These are phyloP conservation scores for Spicauda simplicius DNA, from an alignment of 2,888 invertebrate genomes.

Conservation along the genomic window DNA sequence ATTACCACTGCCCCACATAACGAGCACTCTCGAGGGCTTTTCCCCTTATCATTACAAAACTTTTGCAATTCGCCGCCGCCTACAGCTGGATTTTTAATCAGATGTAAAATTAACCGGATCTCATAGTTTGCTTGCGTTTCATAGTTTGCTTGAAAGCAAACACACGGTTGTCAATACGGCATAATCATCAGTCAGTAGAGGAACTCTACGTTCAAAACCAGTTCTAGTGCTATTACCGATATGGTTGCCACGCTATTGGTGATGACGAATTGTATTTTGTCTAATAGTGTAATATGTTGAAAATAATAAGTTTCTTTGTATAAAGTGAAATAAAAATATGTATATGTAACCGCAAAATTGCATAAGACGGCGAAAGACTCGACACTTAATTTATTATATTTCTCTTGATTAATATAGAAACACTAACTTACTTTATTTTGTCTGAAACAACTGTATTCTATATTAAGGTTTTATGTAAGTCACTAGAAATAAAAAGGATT, in stretches of 20 bases:
- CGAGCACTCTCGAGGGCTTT: constrained; percentile 51
- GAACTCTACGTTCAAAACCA: constrained; percentile 66
- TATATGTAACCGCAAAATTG: no score
- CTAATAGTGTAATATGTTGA: no score
- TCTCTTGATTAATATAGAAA: no score
- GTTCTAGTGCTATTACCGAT: constrained; percentile 51
- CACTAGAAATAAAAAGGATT: no score
- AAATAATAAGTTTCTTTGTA: no score
- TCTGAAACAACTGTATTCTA: no score
- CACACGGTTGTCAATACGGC: constrained; percentile 47
- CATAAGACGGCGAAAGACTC: no score
- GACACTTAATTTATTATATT: no score
- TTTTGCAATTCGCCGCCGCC: constrained; percentile 39
- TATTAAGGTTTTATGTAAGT: no score
- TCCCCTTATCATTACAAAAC: constrained; percentile 44
- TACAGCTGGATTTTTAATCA: constrained; percentile 41
- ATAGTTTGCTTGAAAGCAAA: constrained; percentile 40
- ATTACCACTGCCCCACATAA: constrained; percentile 64
- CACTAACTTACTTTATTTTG: no score
- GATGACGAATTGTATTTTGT: no score
- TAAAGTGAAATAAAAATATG: no score
- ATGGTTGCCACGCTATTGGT: neutral
- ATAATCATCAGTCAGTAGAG: constrained; percentile 61
- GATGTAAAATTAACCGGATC: constrained; percentile 30
- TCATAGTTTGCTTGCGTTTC: constrained; percentile 4